These are phyloP conservation scores for Anolis sagrei DNA, from an alignment of 2,113 vertebrate genomes.

Conservation along the genomic window DNA sequence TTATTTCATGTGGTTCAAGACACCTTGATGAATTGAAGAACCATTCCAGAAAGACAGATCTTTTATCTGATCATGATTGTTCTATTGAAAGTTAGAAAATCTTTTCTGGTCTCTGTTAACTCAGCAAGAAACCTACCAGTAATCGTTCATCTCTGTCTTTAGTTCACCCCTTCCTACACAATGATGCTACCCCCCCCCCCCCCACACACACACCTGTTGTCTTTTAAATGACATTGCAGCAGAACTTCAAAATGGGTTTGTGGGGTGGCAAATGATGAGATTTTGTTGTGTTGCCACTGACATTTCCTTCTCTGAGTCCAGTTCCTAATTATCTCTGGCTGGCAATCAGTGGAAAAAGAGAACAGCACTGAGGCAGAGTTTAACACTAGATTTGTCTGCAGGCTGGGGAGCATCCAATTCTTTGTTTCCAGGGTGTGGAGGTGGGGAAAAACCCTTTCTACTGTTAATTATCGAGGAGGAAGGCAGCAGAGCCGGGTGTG, in stretches of 20 bases:
- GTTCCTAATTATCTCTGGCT: slow-evolving; percentile 65
- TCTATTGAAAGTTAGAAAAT: neutral
- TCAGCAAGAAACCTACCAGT: neutral
- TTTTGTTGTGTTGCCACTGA: slow-evolving; percentile 64
- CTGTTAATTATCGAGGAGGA: slow-evolving; percentile 59
- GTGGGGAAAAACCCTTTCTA: slow-evolving; percentile 58
- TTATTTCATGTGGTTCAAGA: no score
- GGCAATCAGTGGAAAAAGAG: slow-evolving; percentile 44
- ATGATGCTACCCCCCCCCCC: no score
- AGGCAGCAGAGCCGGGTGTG: slow-evolving; percentile 68
- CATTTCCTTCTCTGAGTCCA: slow-evolving; percentile 61
- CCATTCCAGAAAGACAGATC: no score
- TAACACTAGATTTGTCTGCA: slow-evolving; percentile 67
- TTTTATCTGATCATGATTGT: no score
- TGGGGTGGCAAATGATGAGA: neutral
- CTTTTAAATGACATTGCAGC: neutral
- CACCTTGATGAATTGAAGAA: no score
- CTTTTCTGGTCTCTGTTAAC: neutral
- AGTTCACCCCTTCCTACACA: neutral
- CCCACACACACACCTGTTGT: neutral
- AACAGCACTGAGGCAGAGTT: slow-evolving; percentile 60
- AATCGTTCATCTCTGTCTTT: neutral
- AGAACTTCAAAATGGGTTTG: slow-evolving; percentile 21
- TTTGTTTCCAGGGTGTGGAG: slow-evolving; percentile 59
- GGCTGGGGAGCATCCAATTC: slow-evolving; percentile 61